These are phyloP conservation scores for Busseola fusca DNA, from an alignment of 2,888 invertebrate genomes.

Conservation along the genomic window DNA sequence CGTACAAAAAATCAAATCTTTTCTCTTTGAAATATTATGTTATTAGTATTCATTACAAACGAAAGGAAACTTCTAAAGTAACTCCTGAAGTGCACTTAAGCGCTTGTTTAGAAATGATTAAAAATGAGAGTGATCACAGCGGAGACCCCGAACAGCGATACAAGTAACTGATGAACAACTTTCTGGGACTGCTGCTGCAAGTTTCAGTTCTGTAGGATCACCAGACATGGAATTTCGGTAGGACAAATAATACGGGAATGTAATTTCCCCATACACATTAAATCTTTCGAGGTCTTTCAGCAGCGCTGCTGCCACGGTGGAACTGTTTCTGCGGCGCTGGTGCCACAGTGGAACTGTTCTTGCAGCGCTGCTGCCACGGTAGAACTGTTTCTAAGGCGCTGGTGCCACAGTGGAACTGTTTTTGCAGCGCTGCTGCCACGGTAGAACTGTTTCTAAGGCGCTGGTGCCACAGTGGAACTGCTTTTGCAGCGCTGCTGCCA, in stretches of 20 bases:
- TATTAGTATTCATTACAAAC: slow-evolving; percentile 9
- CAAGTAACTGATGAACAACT: slow-evolving; percentile 30
- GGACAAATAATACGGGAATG: slow-evolving; percentile 2
- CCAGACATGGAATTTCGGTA: slow-evolving; percentile 2
- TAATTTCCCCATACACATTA: background rate
- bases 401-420: no score
- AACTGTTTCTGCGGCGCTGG: no score
- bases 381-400: no score
- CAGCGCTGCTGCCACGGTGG: no score
- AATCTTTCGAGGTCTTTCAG: background rate
- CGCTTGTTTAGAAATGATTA: slow-evolving; percentile 43
- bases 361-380: no score
- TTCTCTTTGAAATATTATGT: background rate
- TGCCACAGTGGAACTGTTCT: no score
- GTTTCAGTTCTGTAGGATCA: slow-evolving; percentile 30
- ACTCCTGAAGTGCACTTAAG: slow-evolving; percentile 4
- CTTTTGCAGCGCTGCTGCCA: no score
- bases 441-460: no score
- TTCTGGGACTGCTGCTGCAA: slow-evolving; percentile 33
- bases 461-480: no score
- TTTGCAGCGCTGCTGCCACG: no score
- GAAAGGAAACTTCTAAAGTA: background rate
- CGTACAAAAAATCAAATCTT: background rate
- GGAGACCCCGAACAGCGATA: slow-evolving; percentile 14
- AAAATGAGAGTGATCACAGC: slow-evolving; percentile 39